phyloP scores from a whole-genome alignment of 2,797 vertebrate species.

The Hyperoplus lanceolatus region DNA sequence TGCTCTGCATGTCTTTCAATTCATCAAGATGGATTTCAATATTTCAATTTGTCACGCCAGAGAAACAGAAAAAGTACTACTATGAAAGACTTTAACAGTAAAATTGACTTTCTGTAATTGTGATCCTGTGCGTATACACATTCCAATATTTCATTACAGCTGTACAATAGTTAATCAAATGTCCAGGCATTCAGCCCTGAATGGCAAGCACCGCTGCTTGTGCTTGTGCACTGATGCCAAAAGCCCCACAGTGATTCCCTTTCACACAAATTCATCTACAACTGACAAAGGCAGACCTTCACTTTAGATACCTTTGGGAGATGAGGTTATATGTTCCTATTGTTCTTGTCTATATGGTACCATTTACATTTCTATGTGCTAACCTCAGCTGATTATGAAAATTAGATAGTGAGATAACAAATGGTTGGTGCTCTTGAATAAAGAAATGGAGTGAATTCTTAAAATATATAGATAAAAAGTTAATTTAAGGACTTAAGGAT shows the following conservation, averaged over 20 bases:
- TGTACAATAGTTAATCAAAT: slow-evolving; percentile 58
- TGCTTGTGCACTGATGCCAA: slow-evolving; percentile 16
- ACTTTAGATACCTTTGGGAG: background rate
- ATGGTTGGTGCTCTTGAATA: background rate
- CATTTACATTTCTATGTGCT: background rate
- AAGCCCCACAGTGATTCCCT: slow-evolving; percentile 8
- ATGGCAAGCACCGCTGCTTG: slow-evolving; percentile 48
- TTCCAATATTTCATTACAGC: slow-evolving; percentile 56
- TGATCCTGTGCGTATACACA: slow-evolving; percentile 13
- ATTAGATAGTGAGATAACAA: background rate
- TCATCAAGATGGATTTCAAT: slow-evolving; percentile 66
- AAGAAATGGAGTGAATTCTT: background rate
- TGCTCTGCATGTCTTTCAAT: slow-evolving; percentile 43
- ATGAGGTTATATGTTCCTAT: background rate
- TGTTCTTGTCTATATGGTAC: background rate
- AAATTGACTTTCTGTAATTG: slow-evolving; percentile 52
- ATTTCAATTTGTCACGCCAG: slow-evolving; percentile 67
- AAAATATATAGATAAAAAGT: background rate
- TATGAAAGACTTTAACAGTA: slow-evolving; percentile 47
- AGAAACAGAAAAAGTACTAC: slow-evolving; percentile 4
- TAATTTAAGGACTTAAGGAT: too few species aligned
- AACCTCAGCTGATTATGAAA: background rate
- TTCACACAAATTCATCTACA: slow-evolving; percentile 19
- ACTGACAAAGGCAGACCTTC: background rate
- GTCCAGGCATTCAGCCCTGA: slow-evolving; percentile 33